phyloP scores from a whole-genome alignment of 1,140 invertebrate genomes.

The Drosophila nannoptera region DNA sequence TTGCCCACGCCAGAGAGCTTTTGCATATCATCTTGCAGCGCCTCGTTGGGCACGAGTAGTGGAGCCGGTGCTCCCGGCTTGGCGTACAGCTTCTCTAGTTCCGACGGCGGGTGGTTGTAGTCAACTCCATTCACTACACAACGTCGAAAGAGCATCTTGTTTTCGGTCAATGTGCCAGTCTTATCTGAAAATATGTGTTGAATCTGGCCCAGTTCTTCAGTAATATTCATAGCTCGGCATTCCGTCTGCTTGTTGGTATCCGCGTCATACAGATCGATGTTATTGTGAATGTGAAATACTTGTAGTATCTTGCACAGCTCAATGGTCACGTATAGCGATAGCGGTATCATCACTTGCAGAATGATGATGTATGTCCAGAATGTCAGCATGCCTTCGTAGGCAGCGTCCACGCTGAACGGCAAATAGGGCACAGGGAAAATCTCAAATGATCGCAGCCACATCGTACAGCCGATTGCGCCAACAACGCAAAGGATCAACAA shows the following conservation, averaged over 20 bases:
- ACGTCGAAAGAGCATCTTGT: constrained; percentile 96
- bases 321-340: constrained; percentile 97
- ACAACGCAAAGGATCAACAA: constrained; percentile 93
- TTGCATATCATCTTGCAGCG: constrained; percentile 84
- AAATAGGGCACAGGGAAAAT: constrained; percentile 79
- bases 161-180: constrained; percentile 98
- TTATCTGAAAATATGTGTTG: constrained; percentile 99
- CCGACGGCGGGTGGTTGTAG: constrained; percentile 89
- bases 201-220: constrained; percentile 97
- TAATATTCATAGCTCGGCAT: constrained; percentile 97
- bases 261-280: constrained; percentile 91
- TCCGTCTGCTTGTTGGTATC: constrained; percentile 92
- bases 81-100: constrained; percentile 80
- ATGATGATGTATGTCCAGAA: constrained; percentile 98
- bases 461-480: constrained; percentile 92
- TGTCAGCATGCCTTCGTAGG: constrained; percentile 90
- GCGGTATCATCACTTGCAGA: constrained; percentile 97
- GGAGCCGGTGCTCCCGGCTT: constrained; percentile 81
- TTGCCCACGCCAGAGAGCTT: constrained; percentile 43
- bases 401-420: constrained; percentile 82
- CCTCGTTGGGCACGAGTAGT: constrained; percentile 83
- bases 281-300: constrained; percentile 96
- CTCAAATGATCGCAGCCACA: constrained; percentile 87
- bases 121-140: constrained; percentile 94
- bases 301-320: constrained; percentile 98